phyloP scores from a whole-genome alignment of 2,888 invertebrate genomes.

The Lasioglossum zephyrum region DNA sequence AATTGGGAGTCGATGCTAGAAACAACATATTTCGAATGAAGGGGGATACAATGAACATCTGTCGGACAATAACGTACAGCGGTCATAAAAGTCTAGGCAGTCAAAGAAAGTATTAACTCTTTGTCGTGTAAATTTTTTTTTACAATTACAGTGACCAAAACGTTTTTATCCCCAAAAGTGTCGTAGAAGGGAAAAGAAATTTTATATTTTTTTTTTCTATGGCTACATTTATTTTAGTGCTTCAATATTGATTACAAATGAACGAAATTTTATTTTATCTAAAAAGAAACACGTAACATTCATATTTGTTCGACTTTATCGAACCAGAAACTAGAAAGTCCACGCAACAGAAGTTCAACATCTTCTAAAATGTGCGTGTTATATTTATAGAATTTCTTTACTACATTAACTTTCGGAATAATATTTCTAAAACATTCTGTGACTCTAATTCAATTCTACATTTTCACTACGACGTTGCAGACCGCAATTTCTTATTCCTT shows the following conservation, averaged over 20 bases:
- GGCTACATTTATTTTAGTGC: no score
- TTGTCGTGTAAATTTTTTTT: no score
- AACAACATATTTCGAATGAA: not conserved
- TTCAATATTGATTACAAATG: no score
- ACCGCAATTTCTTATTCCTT: not conserved
- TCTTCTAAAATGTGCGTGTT: not conserved
- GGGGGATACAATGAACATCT: not conserved
- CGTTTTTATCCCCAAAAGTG: no score
- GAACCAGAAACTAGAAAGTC: not conserved
- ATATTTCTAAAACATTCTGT: not conserved
- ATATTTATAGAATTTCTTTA: not conserved
- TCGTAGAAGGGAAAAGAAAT: no score
- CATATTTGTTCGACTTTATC: no score
- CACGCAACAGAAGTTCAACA: not conserved
- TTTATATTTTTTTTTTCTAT: no score
- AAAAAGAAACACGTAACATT: no score
- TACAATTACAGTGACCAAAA: no score
- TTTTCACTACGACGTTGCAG: not conserved
- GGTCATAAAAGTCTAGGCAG: not conserved
- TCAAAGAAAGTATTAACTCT: not conserved
- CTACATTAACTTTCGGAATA: not conserved
- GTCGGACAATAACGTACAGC: not conserved
- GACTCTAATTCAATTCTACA: not conserved
- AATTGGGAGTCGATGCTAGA: not conserved
- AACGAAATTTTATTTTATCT: no score